Conservation (phyloP, 2,113 vertebrate species). For the Herpailurus yagouaroundi region DNA sequence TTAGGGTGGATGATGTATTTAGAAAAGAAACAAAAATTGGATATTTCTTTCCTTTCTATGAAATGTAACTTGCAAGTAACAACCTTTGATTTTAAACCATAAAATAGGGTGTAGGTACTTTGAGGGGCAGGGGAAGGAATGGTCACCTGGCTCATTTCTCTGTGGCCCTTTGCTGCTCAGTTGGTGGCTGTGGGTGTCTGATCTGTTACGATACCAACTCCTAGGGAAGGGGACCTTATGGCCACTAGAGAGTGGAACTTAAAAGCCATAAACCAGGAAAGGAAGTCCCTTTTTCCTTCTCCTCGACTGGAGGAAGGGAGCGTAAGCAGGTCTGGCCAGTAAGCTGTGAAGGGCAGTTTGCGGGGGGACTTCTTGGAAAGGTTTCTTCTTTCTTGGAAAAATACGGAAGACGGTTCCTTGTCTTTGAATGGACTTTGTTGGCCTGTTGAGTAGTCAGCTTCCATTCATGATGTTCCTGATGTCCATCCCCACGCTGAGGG, state of each 20-base stretch:
- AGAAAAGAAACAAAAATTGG: neutral
- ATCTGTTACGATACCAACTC: neutral
- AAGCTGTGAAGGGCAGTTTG: neutral
- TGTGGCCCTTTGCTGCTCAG: rapidly evolving
- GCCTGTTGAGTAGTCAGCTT: neutral
- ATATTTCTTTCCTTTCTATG: conserved; percentile 25
- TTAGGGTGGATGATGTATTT: neutral
- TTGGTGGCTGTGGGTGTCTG: neutral
- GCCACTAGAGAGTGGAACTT: neutral
- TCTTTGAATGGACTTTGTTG: neutral
- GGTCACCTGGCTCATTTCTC: neutral
- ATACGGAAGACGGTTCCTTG: neutral
- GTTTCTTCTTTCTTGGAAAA: neutral
- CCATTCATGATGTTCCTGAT: neutral
- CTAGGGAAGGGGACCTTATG: neutral
- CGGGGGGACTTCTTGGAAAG: neutral
- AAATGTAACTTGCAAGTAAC: conserved; percentile 53
- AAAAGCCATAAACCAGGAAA: neutral
- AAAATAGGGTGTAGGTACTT: neutral
- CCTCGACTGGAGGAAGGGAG: neutral
- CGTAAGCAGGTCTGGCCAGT: neutral
- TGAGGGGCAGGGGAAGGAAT: neutral
- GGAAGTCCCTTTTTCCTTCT: neutral
- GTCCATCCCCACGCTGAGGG: rapidly evolving
- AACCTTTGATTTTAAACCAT: conserved; percentile 8